Percentiles rank a stretch among this genome's conserved stretches.
These are phyloP conservation scores for Meandrina meandrites DNA, from an alignment of 92 coral and sea anemone species.

Conservation along the genomic window DNA sequence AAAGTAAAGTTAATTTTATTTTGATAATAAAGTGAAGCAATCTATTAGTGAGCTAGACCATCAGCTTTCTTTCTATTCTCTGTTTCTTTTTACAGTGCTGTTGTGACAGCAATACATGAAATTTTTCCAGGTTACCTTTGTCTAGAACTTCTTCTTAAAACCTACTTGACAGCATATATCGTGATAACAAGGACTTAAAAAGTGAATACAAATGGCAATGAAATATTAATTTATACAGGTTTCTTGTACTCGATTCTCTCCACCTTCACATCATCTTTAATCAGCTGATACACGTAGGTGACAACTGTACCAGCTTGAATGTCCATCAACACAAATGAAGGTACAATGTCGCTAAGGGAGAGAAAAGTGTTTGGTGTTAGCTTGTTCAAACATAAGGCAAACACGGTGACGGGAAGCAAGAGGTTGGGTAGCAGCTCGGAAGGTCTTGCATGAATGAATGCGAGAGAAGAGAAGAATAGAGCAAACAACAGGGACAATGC, in stretches of 20 bases:
- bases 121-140: not conserved
- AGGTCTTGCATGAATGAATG: too few species aligned
- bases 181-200: not conserved
- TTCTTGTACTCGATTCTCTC: constrained; percentile 99
- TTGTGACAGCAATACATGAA: not conserved
- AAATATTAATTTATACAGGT: constrained; percentile 33
- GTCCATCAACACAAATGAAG: constrained; percentile 99
- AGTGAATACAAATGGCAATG: not conserved
- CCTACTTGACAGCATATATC: not conserved
- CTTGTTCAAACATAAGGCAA: not conserved
- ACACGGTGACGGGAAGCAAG: too few species aligned
- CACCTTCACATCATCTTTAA: constrained; percentile 95
- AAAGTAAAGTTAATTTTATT: too few species aligned
- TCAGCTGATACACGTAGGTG: constrained; percentile 93
- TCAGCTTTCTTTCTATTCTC: not conserved
- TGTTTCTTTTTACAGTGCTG: not conserved
- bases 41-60: not conserved
- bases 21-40: not conserved
- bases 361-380: not conserved
- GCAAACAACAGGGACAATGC: too few species aligned
- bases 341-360: constrained; percentile 66
- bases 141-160: constrained; percentile 13
- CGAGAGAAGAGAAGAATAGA: too few species aligned
- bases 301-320: constrained; percentile 97
- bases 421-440: too few species aligned